These are phyloP conservation scores for Otolemur garnettii DNA, from an alignment of 2,113 vertebrate genomes.

Conservation along the genomic window DNA sequence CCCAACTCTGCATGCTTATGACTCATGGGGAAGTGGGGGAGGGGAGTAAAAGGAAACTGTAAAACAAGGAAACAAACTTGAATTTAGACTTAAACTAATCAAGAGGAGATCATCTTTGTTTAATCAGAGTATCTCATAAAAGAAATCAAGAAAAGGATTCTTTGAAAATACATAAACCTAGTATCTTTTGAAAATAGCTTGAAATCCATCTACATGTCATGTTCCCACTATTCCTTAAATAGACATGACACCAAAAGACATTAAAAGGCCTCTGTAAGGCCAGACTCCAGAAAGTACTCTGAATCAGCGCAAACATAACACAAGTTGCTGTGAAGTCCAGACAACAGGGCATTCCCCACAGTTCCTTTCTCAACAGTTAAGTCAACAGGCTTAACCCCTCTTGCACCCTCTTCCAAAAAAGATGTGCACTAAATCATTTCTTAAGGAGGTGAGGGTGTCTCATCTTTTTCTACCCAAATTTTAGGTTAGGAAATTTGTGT, in stretches of 20 bases:
- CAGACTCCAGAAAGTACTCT: slow-evolving; percentile 54
- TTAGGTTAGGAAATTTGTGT: slow-evolving; percentile 39
- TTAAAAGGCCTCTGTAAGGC: slow-evolving; percentile 9
- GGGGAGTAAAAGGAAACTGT: slow-evolving; percentile 45
- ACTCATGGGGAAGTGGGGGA: slow-evolving; percentile 58
- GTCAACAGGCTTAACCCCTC: not conserved
- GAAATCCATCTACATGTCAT: slow-evolving; percentile 55
- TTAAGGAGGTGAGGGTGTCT: slow-evolving; percentile 47
- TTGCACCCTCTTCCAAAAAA: slow-evolving; percentile 43
- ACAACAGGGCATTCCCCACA: slow-evolving; percentile 64
- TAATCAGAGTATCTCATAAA: slow-evolving; percentile 47
- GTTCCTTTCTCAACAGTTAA: not conserved
- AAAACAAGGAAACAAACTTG: slow-evolving; percentile 64
- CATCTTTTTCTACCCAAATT: slow-evolving; percentile 75
- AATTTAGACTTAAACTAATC: slow-evolving; percentile 57
- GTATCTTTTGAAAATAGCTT: slow-evolving; percentile 56
- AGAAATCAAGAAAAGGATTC: slow-evolving; percentile 24
- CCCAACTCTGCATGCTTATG: slow-evolving; percentile 67
- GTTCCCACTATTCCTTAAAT: slow-evolving; percentile 65
- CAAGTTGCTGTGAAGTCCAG: slow-evolving; percentile 55
- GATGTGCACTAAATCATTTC: not conserved
- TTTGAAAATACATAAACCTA: slow-evolving; percentile 34
- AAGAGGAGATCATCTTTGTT: slow-evolving; percentile 26
- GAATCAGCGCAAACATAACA: not conserved
- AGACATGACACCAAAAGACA: slow-evolving; percentile 69